These are phyloP conservation scores for Lutraria lutraria DNA, from an alignment of 2,888 invertebrate species.

Conservation along the genomic window DNA sequence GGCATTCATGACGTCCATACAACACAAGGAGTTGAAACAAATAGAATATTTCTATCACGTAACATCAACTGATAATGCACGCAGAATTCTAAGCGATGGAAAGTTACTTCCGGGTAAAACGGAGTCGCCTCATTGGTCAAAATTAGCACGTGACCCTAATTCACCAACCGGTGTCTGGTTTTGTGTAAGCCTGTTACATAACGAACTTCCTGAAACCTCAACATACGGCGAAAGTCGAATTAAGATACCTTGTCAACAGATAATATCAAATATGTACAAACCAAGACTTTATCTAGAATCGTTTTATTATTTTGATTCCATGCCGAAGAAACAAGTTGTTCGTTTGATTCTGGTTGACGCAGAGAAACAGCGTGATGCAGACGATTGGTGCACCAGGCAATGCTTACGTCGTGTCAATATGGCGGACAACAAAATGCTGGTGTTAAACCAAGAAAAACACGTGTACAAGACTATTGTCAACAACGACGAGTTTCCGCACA, in stretches of 20 bases:
- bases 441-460: constrained; percentile 48
- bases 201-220: constrained; percentile 58
- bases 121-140: constrained; percentile 61
- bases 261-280: constrained; percentile 53
- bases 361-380: constrained; percentile 48
- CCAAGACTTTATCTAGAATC: constrained; percentile 62
- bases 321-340: constrained; percentile 60
- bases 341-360: constrained; percentile 63
- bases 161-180: constrained; percentile 68
- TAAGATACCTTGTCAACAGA: constrained; percentile 62
- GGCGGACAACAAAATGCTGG: constrained; percentile 58
- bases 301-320: constrained; percentile 64
- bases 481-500: constrained; percentile 55
- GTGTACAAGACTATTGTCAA: constrained; percentile 54
- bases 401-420: constrained; percentile 61
- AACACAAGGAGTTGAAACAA: constrained; percentile 53
- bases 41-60: constrained; percentile 63
- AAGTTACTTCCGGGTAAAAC: constrained; percentile 56
- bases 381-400: constrained; percentile 59
- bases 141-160: constrained; percentile 57
- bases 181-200: constrained; percentile 57
- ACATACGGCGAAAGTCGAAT: constrained; percentile 61
- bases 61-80: constrained; percentile 52
- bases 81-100: constrained; percentile 58
- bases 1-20: constrained; percentile 60